These are phyloP conservation scores for Silurus asotus DNA, from an alignment of 2,113 vertebrate genomes.

Conservation along the genomic window DNA sequence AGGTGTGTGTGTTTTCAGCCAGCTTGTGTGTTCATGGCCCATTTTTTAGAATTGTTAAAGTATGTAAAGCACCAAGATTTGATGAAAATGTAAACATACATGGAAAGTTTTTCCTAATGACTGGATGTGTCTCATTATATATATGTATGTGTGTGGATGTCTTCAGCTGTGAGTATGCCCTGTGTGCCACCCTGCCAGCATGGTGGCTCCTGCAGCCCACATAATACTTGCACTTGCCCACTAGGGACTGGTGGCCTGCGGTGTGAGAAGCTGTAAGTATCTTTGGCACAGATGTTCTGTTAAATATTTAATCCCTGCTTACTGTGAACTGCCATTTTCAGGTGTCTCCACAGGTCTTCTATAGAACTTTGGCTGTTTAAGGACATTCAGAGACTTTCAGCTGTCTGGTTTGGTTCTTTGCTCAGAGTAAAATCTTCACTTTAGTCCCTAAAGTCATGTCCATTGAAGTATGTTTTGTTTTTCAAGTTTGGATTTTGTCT, in stretches of 20 bases:
- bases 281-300: not conserved
- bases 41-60: not conserved
- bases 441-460: not conserved
- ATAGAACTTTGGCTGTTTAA: not conserved
- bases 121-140: not conserved
- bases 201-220: slow-evolving; percentile 73
- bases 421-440: not conserved
- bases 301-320: not conserved
- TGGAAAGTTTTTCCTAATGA: not conserved
- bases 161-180: slow-evolving; percentile 69
- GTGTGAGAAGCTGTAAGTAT: slow-evolving; percentile 76
- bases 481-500: not conserved
- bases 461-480: not conserved
- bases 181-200: slow-evolving; percentile 78
- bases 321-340: not conserved
- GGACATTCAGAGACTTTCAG: not conserved
- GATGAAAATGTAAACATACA: not conserved
- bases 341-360: not conserved
- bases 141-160: slow-evolving; percentile 21
- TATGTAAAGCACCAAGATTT: not conserved
- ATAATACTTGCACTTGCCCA: slow-evolving; percentile 75
- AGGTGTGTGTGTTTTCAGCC: slow-evolving; percentile 58
- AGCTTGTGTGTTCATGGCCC: not conserved
- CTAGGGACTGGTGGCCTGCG: slow-evolving; percentile 73
- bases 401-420: not conserved